phyloP scores from a whole-genome alignment of 2,888 invertebrate species.

The Sturmia bella region DNA sequence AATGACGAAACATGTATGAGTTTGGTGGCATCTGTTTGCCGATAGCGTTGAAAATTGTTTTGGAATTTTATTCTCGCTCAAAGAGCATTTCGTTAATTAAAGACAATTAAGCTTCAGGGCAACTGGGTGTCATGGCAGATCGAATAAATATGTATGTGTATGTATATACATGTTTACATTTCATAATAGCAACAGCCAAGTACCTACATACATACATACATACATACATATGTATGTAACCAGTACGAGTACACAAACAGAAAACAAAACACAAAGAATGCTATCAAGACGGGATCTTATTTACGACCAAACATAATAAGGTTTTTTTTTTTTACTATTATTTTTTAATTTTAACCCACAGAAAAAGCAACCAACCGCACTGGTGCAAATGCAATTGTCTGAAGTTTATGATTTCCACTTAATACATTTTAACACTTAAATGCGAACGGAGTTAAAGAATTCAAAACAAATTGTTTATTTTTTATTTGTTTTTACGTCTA shows the following conservation, averaged over 20 bases:
- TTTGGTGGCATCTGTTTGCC: conserved; percentile 53
- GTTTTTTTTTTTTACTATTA: conserved; percentile 29
- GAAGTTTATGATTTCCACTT: conserved; percentile 52
- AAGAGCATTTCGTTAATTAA: conserved; percentile 68
- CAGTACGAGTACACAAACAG: conserved; percentile 25
- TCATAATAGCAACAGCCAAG: conserved; percentile 1
- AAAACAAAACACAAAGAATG: conserved; percentile 26
- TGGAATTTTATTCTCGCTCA: conserved; percentile 66
- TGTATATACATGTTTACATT: neutral
- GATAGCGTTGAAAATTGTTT: conserved; percentile 62
- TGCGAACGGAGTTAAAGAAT: conserved; percentile 33
- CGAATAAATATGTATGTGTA: conserved; percentile 28
- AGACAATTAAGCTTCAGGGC: conserved; percentile 70
- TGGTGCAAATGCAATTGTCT: conserved; percentile 1
- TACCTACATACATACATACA: neutral
- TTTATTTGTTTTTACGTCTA: conserved; percentile 9
- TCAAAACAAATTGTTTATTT: conserved; percentile 54
- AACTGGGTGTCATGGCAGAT: conserved; percentile 73
- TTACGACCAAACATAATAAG: conserved; percentile 40
- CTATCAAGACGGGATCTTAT: conserved; percentile 51
- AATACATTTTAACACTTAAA: conserved; percentile 46
- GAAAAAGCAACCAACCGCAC: neutral
- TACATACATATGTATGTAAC: neutral
- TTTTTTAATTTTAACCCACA: conserved; percentile 41
- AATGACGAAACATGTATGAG: conserved; percentile 63